Conservation (phyloP, 1,140 invertebrate genomes). For the Trissolcus basalis region DNA sequence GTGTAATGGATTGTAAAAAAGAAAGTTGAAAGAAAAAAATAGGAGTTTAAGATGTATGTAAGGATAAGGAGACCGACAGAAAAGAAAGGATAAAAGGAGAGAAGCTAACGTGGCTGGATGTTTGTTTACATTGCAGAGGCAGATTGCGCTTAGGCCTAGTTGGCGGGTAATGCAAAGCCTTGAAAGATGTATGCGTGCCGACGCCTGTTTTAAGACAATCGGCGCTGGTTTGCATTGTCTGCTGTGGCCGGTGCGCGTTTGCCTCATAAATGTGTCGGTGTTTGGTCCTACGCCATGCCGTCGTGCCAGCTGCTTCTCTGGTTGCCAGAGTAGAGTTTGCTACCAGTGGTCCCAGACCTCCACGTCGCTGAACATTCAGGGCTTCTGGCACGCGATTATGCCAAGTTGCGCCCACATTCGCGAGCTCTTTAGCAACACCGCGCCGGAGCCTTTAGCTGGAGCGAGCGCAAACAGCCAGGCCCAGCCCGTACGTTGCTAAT, state of each 20-base stretch:
- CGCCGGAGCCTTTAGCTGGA: constrained; percentile 74
- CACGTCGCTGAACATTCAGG: constrained; percentile 66
- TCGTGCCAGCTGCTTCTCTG: constrained; percentile 69
- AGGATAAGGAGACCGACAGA: constrained; percentile 46
- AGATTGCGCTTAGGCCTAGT: constrained; percentile 76
- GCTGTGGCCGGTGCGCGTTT: constrained; percentile 76
- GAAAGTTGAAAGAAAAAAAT: too few species aligned
- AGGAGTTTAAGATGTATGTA: too few species aligned
- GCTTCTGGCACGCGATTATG: constrained; percentile 68
- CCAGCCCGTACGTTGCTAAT: constrained; percentile 75
- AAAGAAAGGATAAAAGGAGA: constrained; percentile 34
- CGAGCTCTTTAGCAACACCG: constrained; percentile 71
- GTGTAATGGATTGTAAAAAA: too few species aligned
- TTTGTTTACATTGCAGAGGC: constrained; percentile 77
- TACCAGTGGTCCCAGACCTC: constrained; percentile 68
- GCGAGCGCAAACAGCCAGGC: constrained; percentile 74
- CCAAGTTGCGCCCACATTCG: constrained; percentile 66
- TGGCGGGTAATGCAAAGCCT: constrained; percentile 77
- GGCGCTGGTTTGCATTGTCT: constrained; percentile 77
- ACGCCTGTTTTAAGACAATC: constrained; percentile 66
- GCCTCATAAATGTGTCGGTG: constrained; percentile 67
- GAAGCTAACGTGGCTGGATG: constrained; percentile 75
- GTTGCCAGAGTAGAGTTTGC: constrained; percentile 72
- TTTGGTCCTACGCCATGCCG: constrained; percentile 69
- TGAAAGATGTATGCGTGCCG: constrained; percentile 65